Evolutionary conservation across 2,113 vertebrate genomes (phyloP).

Genomic region (Psittacus erithacus): DNA sequence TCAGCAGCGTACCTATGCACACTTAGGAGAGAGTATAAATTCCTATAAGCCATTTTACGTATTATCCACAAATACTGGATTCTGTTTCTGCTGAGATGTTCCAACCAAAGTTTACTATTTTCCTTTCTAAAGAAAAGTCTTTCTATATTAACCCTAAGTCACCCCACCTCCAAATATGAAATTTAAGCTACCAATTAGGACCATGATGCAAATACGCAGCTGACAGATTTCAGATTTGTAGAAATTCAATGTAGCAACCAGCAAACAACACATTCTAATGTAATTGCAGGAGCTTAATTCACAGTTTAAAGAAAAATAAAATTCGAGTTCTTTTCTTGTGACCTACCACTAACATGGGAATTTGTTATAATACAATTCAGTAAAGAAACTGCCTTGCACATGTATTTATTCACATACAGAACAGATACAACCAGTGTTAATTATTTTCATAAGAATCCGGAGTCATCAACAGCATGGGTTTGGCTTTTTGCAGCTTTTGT

Average conservation of each 20-base stretch:
- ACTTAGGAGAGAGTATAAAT: not conserved
- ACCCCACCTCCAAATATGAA: not conserved
- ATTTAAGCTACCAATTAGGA: not conserved
- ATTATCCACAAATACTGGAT: not conserved
- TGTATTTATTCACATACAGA: not conserved
- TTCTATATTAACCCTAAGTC: not conserved
- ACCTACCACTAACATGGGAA: not conserved
- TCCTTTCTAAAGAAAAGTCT: not conserved
- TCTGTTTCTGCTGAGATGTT: not conserved
- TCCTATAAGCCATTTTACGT: not conserved
- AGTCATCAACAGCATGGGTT: not conserved
- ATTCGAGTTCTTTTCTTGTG: not conserved
- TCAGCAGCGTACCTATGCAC: not conserved
- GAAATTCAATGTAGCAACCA: not conserved
- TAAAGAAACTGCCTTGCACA: not conserved
- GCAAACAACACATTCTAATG: not conserved
- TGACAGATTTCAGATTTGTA: not conserved
- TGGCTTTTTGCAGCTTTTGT: not conserved
- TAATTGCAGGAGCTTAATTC: conserved; percentile 18
- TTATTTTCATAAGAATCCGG: not conserved
- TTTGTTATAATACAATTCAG: not conserved
- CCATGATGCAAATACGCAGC: not conserved
- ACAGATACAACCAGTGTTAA: not conserved
- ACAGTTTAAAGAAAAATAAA: conserved; percentile 40
- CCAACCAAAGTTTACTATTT: not conserved